Base-by-base conservation (phyloP, 1,140 invertebrate genomes). In the Drosophila fuyamai region DNA sequence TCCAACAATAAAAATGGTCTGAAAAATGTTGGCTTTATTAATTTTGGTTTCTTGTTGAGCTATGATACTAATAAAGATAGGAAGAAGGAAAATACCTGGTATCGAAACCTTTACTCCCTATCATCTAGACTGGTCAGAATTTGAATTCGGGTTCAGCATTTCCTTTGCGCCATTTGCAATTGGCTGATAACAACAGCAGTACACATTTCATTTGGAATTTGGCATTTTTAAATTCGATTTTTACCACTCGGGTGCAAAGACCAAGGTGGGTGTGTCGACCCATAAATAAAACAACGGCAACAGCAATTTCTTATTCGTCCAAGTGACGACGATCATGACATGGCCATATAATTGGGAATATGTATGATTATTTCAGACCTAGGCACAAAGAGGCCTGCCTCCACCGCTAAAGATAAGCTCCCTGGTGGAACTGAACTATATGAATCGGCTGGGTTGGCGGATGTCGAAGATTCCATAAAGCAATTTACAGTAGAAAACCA, bases 241-340 rank as follows among this genome's bases (percentile, higher is more conserved):
- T 72, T n/a, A 59, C 51, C 41, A 50, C 61, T 29, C 27, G 67
- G 73, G 73, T 76, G 50, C 73, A 76, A 76, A 76, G 73, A 53
- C n/a, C 71, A 76, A 74, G 41, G 73, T 65, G 71, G 73, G 73
- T 76, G 73, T 76, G 73, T 76, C 71, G 66, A 46, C 13, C 51
- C 36, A 29, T 47, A 56, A 68, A 68, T 56, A 57, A 41, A 38
- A 44, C 62, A 38, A 18, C 32, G 48, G 48, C 59, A 50, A 40
- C 59, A 65, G 63, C 60, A 27, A 13, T 44, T 48, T 43, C 9
- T 43, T 60, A 12, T 32, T 32, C 16, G 55, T 43, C 13, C 55
- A 16, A 63, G 59, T 70, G 48, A 55, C 62, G 41, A 55, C 12
- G 61, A 53, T 53, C 60, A 29, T 38, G 60, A 68, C 60, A 66